phyloP scores from a whole-genome alignment of 1,140 invertebrate species.

The Archivesica marissinica region DNA sequence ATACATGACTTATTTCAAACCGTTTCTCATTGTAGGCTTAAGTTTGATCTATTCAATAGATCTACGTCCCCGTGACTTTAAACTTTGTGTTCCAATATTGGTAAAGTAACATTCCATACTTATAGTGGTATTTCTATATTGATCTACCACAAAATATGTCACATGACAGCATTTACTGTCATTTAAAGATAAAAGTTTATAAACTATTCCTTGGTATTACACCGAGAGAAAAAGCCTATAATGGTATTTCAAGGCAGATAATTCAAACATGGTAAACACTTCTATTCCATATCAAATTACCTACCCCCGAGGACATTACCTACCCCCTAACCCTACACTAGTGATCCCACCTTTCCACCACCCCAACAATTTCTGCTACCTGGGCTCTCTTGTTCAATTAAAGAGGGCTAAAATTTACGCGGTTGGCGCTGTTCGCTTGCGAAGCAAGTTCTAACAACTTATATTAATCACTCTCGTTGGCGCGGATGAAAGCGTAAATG shows the following conservation, averaged over 20 bases:
- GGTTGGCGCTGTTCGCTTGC: too few relatives aligned
- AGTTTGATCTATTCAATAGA: constrained; percentile 46
- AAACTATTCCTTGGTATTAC: constrained; percentile 40
- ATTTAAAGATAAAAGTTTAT: constrained; percentile 38
- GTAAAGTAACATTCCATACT: constrained; percentile 41
- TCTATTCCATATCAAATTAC: background rate
- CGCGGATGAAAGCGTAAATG: too few relatives aligned
- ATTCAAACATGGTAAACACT: background rate
- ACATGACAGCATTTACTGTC: constrained; percentile 37
- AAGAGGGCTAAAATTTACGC: too few relatives aligned
- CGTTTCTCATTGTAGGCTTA: constrained; percentile 42
- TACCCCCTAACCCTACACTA: too few relatives aligned
- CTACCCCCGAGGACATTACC: too few relatives aligned
- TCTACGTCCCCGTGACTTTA: constrained; percentile 35
- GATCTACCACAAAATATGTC: constrained; percentile 23
- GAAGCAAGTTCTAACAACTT: too few relatives aligned
- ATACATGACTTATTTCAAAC: constrained; percentile 48
- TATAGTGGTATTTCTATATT: constrained; percentile 7
- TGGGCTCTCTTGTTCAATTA: too few relatives aligned
- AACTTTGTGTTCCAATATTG: constrained; percentile 42
- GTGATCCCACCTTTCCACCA: too few relatives aligned
- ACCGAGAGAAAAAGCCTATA: too few relatives aligned
- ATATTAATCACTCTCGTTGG: too few relatives aligned
- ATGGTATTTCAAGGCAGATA: constrained; percentile 8
- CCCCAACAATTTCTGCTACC: too few relatives aligned